These are phyloP conservation scores for Branchellion lobata DNA, from an alignment of 2,888 invertebrate species.

Conservation along the genomic window DNA sequence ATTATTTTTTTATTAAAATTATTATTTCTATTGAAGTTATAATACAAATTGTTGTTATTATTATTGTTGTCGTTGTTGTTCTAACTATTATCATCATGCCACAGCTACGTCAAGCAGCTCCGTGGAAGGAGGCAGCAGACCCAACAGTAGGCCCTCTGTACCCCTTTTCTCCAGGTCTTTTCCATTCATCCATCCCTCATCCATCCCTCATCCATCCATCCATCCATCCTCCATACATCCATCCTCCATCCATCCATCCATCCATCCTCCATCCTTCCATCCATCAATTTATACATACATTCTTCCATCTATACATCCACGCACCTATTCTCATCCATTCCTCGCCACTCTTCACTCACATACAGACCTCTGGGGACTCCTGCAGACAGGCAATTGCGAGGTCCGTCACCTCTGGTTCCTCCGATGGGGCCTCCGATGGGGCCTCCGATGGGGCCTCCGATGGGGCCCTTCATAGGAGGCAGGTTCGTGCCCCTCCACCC, in stretches of 20 bases:
- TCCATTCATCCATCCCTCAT: too few relatives aligned
- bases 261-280: too few relatives aligned
- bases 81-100: neutral
- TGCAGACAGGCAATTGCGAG: neutral
- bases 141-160: neutral
- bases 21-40: too few relatives aligned
- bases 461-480: too few relatives aligned
- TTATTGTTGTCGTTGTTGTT: neutral
- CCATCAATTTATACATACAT: neutral
- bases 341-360: neutral
- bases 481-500: neutral
- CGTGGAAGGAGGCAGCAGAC: neutral
- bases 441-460: neutral
- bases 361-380: neutral
- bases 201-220: neutral
- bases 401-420: conserved; percentile 1
- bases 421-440: neutral
- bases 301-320: neutral
- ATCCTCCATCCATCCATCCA: neutral
- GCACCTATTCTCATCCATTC: neutral
- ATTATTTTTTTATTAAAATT: too few relatives aligned
- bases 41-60: too few relatives aligned
- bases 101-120: too few relatives aligned
- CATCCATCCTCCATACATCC: neutral
- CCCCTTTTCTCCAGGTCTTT: neutral